phyloP scores from a whole-genome alignment of 2,797 vertebrate genomes.

The Xenentodon cancila region DNA sequence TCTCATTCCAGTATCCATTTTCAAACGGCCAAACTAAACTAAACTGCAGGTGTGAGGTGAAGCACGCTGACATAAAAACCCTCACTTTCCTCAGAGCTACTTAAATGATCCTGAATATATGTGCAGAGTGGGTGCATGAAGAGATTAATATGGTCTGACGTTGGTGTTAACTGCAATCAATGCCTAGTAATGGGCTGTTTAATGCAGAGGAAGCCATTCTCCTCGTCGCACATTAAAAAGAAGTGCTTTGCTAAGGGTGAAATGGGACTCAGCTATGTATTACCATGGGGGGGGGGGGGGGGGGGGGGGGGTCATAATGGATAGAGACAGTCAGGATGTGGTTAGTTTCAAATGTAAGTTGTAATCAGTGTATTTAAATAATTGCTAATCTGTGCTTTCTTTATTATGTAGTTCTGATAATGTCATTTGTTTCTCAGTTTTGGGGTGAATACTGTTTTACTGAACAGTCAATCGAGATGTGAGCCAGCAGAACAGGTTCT shows the following conservation, averaged over 20 bases:
- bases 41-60: slow-evolving; percentile 50
- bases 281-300: background rate
- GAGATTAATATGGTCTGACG: slow-evolving; percentile 70
- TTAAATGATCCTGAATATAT: slow-evolving; percentile 64
- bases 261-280: slow-evolving; percentile 14
- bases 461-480: too few relatives aligned
- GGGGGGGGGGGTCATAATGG: background rate
- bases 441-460: too few relatives aligned
- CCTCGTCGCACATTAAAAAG: slow-evolving; percentile 37
- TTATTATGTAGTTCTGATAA: too few relatives aligned
- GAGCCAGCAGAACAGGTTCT: too few relatives aligned
- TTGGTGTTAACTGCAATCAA: slow-evolving; percentile 75
- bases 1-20: slow-evolving; percentile 45
- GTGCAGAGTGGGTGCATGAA: slow-evolving; percentile 52
- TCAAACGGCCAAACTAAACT: slow-evolving; percentile 43
- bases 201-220: slow-evolving; percentile 57
- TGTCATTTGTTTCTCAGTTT: too few relatives aligned
- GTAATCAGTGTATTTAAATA: too few relatives aligned
- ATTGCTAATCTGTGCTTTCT: too few relatives aligned
- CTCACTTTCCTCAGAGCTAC: slow-evolving; percentile 53
- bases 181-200: slow-evolving; percentile 73
- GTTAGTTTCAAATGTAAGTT: background rate
- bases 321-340: slow-evolving; percentile 7
- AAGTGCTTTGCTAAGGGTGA: slow-evolving; percentile 33
- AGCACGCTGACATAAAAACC: slow-evolving; percentile 60